Percentiles rank a stretch among this genome's conserved stretches.
Conservation (phyloP, 2,888 invertebrate genomes). For the Noctuana brunneofusca region DNA sequence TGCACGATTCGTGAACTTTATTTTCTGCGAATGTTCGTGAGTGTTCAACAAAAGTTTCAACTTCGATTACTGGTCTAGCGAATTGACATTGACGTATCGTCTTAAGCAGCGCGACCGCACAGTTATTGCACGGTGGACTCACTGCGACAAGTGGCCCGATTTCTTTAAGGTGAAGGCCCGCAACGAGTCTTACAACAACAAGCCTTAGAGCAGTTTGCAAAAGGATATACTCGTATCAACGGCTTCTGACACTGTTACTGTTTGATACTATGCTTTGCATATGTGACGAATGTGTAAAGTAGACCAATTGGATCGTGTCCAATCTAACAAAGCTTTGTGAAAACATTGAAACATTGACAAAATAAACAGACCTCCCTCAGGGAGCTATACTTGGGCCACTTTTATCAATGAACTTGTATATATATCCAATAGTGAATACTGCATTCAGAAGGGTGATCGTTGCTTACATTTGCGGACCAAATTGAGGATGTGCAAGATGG, state of each 20-base stretch:
- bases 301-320: background rate
- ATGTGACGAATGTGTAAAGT: background rate
- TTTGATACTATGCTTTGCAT: constrained; percentile 10
- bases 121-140: constrained; percentile 34
- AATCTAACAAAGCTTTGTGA: background rate
- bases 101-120: constrained; percentile 30
- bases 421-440: background rate
- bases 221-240: constrained; percentile 26
- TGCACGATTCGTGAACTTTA: background rate
- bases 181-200: constrained; percentile 28
- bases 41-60: background rate
- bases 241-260: constrained; percentile 13
- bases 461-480: constrained; percentile 6
- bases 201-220: constrained; percentile 30
- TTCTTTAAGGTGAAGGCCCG: constrained; percentile 49
- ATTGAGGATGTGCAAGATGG: constrained; percentile 22
- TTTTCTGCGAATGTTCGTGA: background rate
- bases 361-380: background rate
- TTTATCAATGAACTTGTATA: background rate
- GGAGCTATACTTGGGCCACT: background rate
- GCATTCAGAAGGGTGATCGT: constrained; percentile 6
- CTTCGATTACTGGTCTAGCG: background rate
- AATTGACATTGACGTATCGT: constrained; percentile 28
- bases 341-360: background rate
- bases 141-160: constrained; percentile 47